A percentile compares a stretch with the other conserved stretches of the same genome.
Evolutionary conservation across 2,113 vertebrate genomes (phyloP).

Genomic region (Solenodon paradoxus): DNA sequence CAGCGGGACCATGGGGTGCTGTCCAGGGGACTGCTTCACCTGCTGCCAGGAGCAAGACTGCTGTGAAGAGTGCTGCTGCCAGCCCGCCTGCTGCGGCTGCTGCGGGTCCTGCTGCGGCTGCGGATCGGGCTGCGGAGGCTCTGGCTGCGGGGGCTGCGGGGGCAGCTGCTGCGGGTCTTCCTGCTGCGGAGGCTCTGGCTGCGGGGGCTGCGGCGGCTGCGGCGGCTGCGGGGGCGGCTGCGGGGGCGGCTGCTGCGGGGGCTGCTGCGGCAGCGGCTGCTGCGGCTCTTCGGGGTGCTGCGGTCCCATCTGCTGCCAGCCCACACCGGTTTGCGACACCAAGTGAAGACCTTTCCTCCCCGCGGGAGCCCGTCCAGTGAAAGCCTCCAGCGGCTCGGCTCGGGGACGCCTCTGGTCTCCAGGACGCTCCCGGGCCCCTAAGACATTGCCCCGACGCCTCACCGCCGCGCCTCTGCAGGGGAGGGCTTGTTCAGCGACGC

Average conservation of each 20-base stretch:
- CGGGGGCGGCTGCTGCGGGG: background rate
- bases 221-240: background rate
- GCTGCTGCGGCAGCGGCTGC: background rate
- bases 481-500: background rate
- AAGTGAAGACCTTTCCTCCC: constrained; percentile 46
- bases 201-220: background rate
- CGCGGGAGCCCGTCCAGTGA: background rate
- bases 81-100: constrained; percentile 53
- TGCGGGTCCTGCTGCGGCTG: background rate
- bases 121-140: background rate
- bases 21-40: constrained; percentile 68
- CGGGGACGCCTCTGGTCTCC: background rate
- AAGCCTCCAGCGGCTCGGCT: background rate
- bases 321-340: constrained; percentile 64
- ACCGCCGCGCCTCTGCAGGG: background rate
- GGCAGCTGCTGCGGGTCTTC: background rate
- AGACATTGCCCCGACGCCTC: background rate
- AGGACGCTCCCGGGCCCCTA: background rate
- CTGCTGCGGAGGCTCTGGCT: background rate
- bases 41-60: constrained; percentile 71
- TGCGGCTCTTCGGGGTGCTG: constrained; percentile 25
- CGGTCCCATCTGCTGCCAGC: constrained; percentile 73
- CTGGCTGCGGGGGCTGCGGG: background rate
- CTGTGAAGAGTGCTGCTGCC: constrained; percentile 70
- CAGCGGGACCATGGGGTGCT: constrained; percentile 76